phyloP scores from a whole-genome alignment of 2,888 invertebrate genomes.

The Prenolepis imparis region DNA sequence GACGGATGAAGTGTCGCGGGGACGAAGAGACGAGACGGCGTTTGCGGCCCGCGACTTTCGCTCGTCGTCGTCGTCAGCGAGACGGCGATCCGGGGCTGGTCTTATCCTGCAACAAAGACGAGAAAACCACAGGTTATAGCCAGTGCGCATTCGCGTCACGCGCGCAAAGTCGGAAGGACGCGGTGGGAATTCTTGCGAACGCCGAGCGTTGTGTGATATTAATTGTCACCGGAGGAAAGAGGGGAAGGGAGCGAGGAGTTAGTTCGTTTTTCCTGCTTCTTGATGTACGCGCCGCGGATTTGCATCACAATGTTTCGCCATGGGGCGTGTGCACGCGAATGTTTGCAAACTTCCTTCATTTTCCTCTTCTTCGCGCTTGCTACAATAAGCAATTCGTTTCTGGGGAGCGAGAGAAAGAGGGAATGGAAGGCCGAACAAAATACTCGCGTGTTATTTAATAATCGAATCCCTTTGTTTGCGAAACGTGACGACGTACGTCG shows the following conservation, averaged over 20 bases:
- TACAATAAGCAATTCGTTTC: conserved; percentile 15
- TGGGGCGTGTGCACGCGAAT: conserved; percentile 28
- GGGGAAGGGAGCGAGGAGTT: not conserved
- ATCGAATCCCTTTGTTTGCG: conserved; percentile 14
- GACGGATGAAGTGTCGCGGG: conserved; percentile 24
- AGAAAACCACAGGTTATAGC: conserved; percentile 49
- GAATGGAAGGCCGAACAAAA: not conserved
- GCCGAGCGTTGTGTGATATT: conserved; percentile 51
- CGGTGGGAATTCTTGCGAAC: conserved; percentile 47
- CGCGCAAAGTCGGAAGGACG: conserved; percentile 49
- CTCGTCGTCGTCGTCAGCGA: conserved; percentile 46
- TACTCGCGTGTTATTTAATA: conserved; percentile 29
- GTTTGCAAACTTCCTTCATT: conserved; percentile 52
- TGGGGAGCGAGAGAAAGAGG: not conserved
- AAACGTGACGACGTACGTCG: conserved; percentile 24
- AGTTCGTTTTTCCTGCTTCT: conserved; percentile 47
- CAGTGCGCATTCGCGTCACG: conserved; percentile 40
- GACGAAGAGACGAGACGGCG: conserved; percentile 22
- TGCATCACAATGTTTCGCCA: conserved; percentile 49
- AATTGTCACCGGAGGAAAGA: conserved; percentile 53
- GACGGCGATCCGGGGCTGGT: conserved; percentile 1
- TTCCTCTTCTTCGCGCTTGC: conserved; percentile 24
- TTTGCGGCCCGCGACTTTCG: conserved; percentile 22
- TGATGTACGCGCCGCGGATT: conserved; percentile 36
- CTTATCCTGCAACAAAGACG: conserved; percentile 64